A percentile compares a stretch with the other conserved stretches of the same genome.
Conservation (phyloP, 37 sponge, comb jelly and placozoan species). For the Halichondria panicea region DNA sequence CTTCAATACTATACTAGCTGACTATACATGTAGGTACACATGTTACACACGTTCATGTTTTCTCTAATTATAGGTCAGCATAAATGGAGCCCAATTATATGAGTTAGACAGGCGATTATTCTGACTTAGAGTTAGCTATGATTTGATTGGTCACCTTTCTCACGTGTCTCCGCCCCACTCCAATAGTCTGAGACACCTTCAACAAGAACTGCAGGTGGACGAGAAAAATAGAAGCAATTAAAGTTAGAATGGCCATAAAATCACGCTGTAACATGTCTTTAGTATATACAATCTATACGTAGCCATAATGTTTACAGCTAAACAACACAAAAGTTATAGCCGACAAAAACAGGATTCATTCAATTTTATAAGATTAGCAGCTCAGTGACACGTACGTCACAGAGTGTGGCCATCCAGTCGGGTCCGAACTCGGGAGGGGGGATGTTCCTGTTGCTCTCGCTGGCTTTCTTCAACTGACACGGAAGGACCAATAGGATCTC, state of each 20-base stretch:
- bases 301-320: not conserved
- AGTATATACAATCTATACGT: conserved; percentile 2
- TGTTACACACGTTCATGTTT: not conserved
- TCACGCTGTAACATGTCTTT: too few species aligned
- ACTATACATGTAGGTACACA: too few species aligned
- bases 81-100: too few species aligned
- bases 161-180: conserved; percentile 52
- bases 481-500: conserved; percentile 78
- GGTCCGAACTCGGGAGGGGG: conserved; percentile 38
- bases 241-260: too few species aligned
- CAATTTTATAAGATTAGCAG: too few species aligned
- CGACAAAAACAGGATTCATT: not conserved
- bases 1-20: not conserved
- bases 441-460: conserved; percentile 44
- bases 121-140: too few species aligned
- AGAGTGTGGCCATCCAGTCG: conserved; percentile 69
- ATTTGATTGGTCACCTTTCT: too few species aligned
- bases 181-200: conserved; percentile 39
- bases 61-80: too few species aligned
- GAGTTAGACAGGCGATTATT: too few species aligned
- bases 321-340: not conserved
- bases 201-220: conserved; percentile 55
- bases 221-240: too few species aligned
- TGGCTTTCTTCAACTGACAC: conserved; percentile 66
- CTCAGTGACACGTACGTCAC: conserved; percentile 62